phyloP scores from a whole-genome alignment of 2,888 invertebrate species.

The Melanostoma scalare region DNA sequence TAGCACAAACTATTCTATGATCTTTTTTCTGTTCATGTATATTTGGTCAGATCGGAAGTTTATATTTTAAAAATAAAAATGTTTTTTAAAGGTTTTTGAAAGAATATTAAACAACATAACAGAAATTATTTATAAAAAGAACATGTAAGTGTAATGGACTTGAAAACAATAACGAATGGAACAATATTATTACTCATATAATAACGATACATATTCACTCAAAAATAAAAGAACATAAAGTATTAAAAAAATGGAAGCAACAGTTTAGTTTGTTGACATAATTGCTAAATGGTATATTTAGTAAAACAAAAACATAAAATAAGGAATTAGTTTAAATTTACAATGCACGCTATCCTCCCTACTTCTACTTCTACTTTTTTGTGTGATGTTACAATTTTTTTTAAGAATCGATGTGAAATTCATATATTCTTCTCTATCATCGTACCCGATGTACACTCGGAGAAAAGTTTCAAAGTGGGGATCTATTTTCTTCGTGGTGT shows the following conservation, averaged over 20 bases:
- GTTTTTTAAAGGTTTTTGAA: conserved; percentile 44
- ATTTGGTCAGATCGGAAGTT: conserved; percentile 35
- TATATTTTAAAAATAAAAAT: conserved; percentile 35
- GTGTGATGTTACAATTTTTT: too few relatives aligned
- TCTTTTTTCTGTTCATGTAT: conserved; percentile 21
- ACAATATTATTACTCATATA: conserved; percentile 65
- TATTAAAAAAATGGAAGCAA: conserved; percentile 40
- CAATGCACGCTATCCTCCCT: too few relatives aligned
- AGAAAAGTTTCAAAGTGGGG: too few relatives aligned
- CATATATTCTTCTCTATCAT: too few relatives aligned
- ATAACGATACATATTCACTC: conserved; percentile 58
- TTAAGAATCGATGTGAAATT: too few relatives aligned
- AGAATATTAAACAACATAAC: conserved; percentile 15
- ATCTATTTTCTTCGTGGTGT: too few relatives aligned
- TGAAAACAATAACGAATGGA: conserved; percentile 70
- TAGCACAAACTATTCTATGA: conserved; percentile 53
- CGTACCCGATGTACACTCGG: too few relatives aligned
- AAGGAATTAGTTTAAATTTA: too few relatives aligned
- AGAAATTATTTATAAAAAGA: neutral
- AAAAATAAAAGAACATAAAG: conserved; percentile 35
- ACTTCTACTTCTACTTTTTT: too few relatives aligned
- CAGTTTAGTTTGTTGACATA: conserved; percentile 7
- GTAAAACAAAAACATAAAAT: too few relatives aligned
- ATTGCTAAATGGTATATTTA: too few relatives aligned
- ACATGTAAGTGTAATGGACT: conserved; percentile 58